Evolutionary conservation across 35 echinoderm and acorn worm genomes (phyloP).

Genomic region (Ophioderma brevispina): DNA sequence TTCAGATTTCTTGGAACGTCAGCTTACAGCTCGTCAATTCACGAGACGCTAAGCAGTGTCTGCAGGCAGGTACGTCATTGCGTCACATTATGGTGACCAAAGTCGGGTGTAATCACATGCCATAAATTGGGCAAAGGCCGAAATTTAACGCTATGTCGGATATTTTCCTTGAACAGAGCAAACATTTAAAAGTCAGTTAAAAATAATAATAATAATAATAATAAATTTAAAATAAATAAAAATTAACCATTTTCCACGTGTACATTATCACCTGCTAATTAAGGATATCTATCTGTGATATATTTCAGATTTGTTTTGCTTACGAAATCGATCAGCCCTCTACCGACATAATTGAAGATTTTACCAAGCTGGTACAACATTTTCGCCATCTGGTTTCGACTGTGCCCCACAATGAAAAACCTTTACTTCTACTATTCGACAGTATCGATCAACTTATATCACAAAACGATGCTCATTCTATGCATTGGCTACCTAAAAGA

Average conservation of each 20-base stretch:
- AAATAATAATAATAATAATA: not conserved
- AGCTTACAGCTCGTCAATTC: slow-evolving; percentile 59
- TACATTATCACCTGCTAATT: too few relatives aligned
- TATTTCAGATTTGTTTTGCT: slow-evolving; percentile 65
- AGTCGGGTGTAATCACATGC: too few relatives aligned
- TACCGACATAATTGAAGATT: slow-evolving; percentile 36
- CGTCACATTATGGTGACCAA: not conserved
- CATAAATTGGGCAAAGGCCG: too few relatives aligned
- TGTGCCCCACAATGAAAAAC: slow-evolving; percentile 35
- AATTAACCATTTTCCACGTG: too few relatives aligned
- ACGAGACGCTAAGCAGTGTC: slow-evolving; percentile 49
- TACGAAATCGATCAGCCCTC: slow-evolving; percentile 47
- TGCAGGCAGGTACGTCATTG: slow-evolving; percentile 64
- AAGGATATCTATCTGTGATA: not conserved
- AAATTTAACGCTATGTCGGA: too few relatives aligned
- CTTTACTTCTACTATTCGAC: slow-evolving; percentile 66
- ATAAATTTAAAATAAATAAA: too few relatives aligned
- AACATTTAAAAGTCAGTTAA: not conserved
- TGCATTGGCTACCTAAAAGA: slow-evolving; percentile 70
- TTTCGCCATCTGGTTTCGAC: slow-evolving; percentile 43
- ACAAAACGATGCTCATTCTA: slow-evolving; percentile 62
- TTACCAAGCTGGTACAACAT: slow-evolving; percentile 44
- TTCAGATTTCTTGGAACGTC: slow-evolving; percentile 84
- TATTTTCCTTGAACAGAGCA: not conserved
- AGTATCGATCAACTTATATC: slow-evolving; percentile 71